These are phyloP conservation scores for Cricetomys ansorgei DNA, from an alignment of 2,113 vertebrate species.

Conservation along the genomic window DNA sequence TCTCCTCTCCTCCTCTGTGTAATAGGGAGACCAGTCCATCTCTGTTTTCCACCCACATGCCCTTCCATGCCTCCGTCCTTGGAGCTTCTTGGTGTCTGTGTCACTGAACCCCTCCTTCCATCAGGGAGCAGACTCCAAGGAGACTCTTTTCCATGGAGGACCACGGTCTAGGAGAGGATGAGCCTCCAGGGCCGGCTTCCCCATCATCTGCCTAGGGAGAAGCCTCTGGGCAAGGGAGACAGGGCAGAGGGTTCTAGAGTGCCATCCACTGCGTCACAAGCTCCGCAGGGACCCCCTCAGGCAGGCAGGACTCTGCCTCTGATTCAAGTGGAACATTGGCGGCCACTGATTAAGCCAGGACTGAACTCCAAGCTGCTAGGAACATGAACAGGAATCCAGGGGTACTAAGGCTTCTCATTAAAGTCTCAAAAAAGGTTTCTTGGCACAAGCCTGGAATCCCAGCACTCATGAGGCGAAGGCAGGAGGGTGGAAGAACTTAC, in stretches of 20 bases:
- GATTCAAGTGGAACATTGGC: too few relatives aligned
- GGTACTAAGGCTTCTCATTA: background rate
- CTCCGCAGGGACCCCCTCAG: background rate
- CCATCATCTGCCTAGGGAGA: background rate
- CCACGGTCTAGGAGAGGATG: background rate
- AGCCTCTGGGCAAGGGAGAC: background rate
- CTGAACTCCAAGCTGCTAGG: background rate
- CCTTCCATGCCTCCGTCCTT: background rate
- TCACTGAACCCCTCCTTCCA: slow-evolving; percentile 44
- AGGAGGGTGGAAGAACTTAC: background rate
- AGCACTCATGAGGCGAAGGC: background rate
- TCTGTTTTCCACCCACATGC: background rate
- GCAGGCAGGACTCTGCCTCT: background rate
- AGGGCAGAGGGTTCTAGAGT: background rate
- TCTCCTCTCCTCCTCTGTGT: background rate
- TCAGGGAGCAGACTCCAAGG: background rate
- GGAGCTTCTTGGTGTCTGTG: slow-evolving; percentile 30
- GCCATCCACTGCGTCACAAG: background rate
- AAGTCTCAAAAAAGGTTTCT: background rate
- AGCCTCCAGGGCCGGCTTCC: background rate
- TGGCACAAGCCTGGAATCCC: background rate
- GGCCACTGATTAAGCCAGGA: background rate
- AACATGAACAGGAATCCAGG: background rate
- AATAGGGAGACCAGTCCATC: background rate
- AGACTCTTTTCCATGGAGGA: background rate